Conservation (phyloP, 2,888 invertebrate species). For the Aquatica leii region DNA sequence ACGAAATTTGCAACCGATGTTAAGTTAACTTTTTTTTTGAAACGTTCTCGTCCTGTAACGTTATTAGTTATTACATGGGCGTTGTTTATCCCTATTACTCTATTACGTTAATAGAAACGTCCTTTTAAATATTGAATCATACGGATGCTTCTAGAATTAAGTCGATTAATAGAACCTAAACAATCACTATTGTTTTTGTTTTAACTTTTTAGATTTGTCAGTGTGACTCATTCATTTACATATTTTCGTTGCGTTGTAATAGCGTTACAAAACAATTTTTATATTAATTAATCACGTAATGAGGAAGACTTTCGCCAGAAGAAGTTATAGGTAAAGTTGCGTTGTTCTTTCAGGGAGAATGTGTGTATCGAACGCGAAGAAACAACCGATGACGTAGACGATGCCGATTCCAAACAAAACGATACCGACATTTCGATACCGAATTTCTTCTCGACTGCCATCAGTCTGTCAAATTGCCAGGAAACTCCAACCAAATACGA, state of each 20-base stretch:
- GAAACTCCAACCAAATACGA: slow-evolving; percentile 63
- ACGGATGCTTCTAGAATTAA: slow-evolving; percentile 15
- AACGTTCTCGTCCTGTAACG: neutral
- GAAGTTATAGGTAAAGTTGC: too few species aligned
- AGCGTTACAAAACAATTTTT: neutral
- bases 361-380: slow-evolving; percentile 70
- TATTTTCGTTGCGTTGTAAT: neutral
- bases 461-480: slow-evolving; percentile 62
- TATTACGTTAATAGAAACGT: slow-evolving; percentile 27
- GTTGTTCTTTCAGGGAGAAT: slow-evolving; percentile 62
- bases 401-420: slow-evolving; percentile 51
- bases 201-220: too few species aligned
- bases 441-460: slow-evolving; percentile 59
- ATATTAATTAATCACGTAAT: too few species aligned
- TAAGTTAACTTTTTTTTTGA: neutral
- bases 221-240: too few species aligned
- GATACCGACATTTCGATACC: slow-evolving; percentile 47
- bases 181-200: neutral
- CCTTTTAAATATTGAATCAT: slow-evolving; percentile 14
- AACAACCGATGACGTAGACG: slow-evolving; percentile 60
- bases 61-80: neutral
- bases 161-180: neutral
- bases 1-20: neutral
- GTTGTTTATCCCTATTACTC: slow-evolving; percentile 5
- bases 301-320: neutral